Evolutionary conservation across 1,140 invertebrate species (phyloP), one percentile per base, ranked within the genome.

Genomic region (Gryon sp.): DNA sequence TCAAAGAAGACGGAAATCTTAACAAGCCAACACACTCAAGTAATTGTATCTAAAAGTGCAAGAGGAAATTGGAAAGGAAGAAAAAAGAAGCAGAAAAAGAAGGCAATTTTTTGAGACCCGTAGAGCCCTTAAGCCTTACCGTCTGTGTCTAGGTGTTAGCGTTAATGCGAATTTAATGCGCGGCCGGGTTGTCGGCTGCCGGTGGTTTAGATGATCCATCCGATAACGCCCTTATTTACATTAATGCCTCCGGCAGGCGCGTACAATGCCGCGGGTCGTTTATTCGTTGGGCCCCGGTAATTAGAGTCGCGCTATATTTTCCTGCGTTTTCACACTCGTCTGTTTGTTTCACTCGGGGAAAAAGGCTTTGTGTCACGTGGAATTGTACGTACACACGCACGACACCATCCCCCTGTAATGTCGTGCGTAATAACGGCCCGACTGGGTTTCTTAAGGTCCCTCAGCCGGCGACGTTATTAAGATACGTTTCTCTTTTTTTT

Each of bases 221-320:
- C 63, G 73, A 76, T 76, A 76, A 62, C 57, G 53, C 73, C 73
- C 63, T 50, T 65, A 65, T 76, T 76, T 70, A 76, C 74, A 76
- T 63, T 59, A 70, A 70, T 76, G 57, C 74, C 32, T n/a, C 24
- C 32, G 38, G 30, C 24, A 19, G 62, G n/a, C 45, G 7, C 43
- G 16, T 45, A 76, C 73, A 76, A 76, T 76, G 34, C 41, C 40
- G 45, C 19, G 50, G 59, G 24, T 60, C 46, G 55, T 68, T 75
- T 55, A 63, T 68, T 50, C 57, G 6, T 55, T 32, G 50, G 48
- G 68, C 57, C 68, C 48, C 63, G 48, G 63, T 62, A 76, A 76
- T 69, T 76, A 76, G 65, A 69, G 50, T 22, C 43, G 43, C 59
- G 59, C 14, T 18, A 20, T 53, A 45, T 55, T 45, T 62, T 69